A percentile compares a stretch with the other conserved stretches of the same genome.
Evolutionary conservation across 2,888 invertebrate species (phyloP).

Genomic region (Eupeodes luniger): DNA sequence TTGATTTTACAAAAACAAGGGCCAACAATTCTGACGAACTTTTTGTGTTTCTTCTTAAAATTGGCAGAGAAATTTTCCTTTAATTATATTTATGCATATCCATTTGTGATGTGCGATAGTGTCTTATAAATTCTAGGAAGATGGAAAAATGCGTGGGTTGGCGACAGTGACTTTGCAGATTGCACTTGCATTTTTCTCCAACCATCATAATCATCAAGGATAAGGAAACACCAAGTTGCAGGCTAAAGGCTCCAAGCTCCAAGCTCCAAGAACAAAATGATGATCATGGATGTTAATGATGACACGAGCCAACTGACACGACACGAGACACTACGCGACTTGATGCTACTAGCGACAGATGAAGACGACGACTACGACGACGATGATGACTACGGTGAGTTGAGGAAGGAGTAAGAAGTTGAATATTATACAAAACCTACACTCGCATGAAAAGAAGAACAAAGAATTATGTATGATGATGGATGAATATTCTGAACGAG

Average conservation of each 20-base stretch:
- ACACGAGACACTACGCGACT: background rate
- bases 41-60: background rate
- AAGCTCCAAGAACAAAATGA: constrained; percentile 34
- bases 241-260: too few species aligned
- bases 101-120: background rate
- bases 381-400: too few species aligned
- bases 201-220: background rate
- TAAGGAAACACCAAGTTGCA: background rate
- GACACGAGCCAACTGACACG: background rate
- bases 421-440: constrained; percentile 12
- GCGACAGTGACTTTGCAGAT: constrained; percentile 32
- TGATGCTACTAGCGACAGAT: background rate
- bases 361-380: too few species aligned
- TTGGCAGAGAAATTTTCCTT: background rate
- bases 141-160: constrained; percentile 51
- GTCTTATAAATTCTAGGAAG: background rate
- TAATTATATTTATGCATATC: background rate
- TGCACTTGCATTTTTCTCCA: constrained; percentile 20
- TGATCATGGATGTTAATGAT: constrained; percentile 69
- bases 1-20: background rate
- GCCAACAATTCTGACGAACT: background rate
- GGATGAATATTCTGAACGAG: constrained; percentile 63
- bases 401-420: constrained; percentile 10
- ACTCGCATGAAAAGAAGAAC: background rate
- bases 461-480: constrained; percentile 41